A percentile compares a stretch with the other conserved stretches of the same genome.
Conservation (phyloP, 1,140 invertebrate species). For the Drosophila ananassae region DNA sequence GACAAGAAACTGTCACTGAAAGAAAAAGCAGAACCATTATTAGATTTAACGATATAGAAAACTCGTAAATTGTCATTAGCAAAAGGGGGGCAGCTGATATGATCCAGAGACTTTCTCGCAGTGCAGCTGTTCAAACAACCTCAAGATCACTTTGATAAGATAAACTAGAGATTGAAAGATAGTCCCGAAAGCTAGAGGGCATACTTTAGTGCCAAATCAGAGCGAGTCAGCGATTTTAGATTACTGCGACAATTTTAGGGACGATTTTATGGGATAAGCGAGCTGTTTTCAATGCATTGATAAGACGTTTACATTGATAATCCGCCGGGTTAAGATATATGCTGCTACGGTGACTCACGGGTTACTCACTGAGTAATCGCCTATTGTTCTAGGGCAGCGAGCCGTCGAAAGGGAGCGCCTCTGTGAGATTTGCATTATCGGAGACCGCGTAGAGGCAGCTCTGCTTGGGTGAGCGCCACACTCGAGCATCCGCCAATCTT, state of each 20-base stretch:
- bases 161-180: conserved; percentile 57
- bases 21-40: conserved; percentile 27
- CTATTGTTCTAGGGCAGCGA: conserved; percentile 63
- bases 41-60: background rate
- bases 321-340: conserved; percentile 50
- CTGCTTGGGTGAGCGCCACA: conserved; percentile 23
- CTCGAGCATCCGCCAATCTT: conserved; percentile 44
- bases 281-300: background rate
- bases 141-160: conserved; percentile 80
- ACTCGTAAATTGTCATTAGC: conserved; percentile 21
- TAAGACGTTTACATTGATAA: conserved; percentile 12
- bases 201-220: conserved; percentile 61
- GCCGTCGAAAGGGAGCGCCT: conserved; percentile 55
- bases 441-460: conserved; percentile 6
- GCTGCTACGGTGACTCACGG: conserved; percentile 28
- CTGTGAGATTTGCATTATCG: conserved; percentile 64
- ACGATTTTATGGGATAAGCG: conserved; percentile 8
- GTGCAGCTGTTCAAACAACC: conserved; percentile 41
- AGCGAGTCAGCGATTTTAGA: conserved; percentile 58
- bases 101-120: conserved; percentile 26
- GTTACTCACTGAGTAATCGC: conserved; percentile 26
- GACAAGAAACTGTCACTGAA: conserved; percentile 59
- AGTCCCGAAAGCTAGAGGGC: conserved; percentile 11
- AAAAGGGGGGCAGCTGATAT: background rate
- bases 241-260: conserved; percentile 1